Evolutionary conservation across 2,113 vertebrate species (phyloP).

Genomic region (Laticauda laticaudata): DNA sequence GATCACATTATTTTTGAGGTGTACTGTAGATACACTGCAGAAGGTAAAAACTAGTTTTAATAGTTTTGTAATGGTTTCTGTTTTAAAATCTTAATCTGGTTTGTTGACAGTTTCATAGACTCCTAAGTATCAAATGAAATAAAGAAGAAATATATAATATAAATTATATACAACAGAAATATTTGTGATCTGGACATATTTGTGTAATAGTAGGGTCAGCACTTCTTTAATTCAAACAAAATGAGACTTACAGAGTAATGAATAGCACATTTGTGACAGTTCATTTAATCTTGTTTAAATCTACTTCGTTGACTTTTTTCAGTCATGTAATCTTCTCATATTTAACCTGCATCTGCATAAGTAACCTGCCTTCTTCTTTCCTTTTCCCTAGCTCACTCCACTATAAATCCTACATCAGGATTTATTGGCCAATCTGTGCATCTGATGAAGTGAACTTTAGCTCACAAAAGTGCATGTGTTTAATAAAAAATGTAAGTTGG

Average conservation of each 20-base stretch:
- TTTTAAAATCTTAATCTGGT: not conserved
- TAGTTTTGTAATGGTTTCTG: not conserved
- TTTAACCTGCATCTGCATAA: not conserved
- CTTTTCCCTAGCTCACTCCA: not conserved
- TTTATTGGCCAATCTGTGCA: not conserved
- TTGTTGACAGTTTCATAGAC: not conserved
- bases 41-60: not conserved
- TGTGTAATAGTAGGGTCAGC: slow-evolving; percentile 65
- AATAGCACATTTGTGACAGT: not conserved
- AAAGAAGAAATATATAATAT: not conserved
- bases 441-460: not conserved
- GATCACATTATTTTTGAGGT: no score
- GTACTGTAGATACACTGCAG: no score
- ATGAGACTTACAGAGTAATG: slow-evolving; percentile 47
- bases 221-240: slow-evolving; percentile 70
- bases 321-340: not conserved
- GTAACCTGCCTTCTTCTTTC: not conserved
- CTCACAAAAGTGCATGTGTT: not conserved
- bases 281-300: not conserved
- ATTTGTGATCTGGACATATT: slow-evolving; percentile 61
- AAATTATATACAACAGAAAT: slow-evolving; percentile 62
- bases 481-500: not conserved
- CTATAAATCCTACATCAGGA: not conserved
- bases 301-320: not conserved
- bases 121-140: not conserved